phyloP scores from a whole-genome alignment of 2,113 vertebrate genomes.

The Marmota flaviventris region DNA sequence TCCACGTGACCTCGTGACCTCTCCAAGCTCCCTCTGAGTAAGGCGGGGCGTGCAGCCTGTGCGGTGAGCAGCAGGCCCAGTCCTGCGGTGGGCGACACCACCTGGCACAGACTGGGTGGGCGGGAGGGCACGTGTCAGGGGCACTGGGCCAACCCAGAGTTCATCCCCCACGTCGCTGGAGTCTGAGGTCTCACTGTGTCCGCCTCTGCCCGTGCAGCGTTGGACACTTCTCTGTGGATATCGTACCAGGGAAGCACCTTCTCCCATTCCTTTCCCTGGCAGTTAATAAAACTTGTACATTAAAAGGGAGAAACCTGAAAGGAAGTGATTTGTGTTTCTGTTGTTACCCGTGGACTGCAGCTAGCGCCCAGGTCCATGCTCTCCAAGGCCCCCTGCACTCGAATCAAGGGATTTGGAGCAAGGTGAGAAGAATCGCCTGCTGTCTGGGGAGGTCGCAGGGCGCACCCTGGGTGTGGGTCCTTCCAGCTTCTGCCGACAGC shows the following conservation, averaged over 20 bases:
- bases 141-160: background rate
- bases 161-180: background rate
- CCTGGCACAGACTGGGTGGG: background rate
- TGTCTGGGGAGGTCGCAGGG: too few relatives aligned
- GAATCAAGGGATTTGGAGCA: too few relatives aligned
- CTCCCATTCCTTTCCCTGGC: background rate
- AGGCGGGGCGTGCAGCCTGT: background rate
- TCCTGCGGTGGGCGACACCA: fast-evolving
- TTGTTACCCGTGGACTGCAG: too few relatives aligned
- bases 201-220: background rate
- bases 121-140: too few relatives aligned
- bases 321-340: too few relatives aligned
- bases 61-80: background rate
- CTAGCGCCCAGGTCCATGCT: too few relatives aligned
- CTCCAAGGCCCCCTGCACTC: too few relatives aligned
- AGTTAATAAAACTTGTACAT: background rate
- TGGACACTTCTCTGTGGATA: background rate
- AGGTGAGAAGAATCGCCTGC: too few relatives aligned
- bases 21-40: background rate
- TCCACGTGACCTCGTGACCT: background rate
- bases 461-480: too few relatives aligned
- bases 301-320: background rate
- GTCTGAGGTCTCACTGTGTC: conserved; percentile 7
- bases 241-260: background rate
- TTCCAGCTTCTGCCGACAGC: too few relatives aligned